A percentile compares a stretch with the other conserved stretches of the same genome.
These are phyloP conservation scores for Lophotriccus pileatus DNA, from an alignment of 2,797 vertebrate species.

Conservation along the genomic window DNA sequence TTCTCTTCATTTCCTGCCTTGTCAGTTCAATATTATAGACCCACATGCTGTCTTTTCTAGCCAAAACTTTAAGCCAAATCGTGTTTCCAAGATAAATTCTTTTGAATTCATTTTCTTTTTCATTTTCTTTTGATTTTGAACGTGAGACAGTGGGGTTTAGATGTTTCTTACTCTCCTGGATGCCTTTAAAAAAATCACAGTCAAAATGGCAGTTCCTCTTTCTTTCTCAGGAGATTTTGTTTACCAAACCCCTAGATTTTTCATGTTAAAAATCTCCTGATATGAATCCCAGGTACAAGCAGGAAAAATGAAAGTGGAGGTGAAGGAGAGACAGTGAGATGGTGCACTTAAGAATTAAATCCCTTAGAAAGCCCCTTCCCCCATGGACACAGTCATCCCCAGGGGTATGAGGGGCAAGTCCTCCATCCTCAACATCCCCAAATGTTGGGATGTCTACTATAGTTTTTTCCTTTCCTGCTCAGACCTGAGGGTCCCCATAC, in stretches of 20 bases:
- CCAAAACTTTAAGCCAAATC: neutral
- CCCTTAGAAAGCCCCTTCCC: neutral
- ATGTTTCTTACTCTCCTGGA: neutral
- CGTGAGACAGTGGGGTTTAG: neutral
- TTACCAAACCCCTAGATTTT: accelerated
- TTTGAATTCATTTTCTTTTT: too few species aligned
- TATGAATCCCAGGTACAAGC: neutral
- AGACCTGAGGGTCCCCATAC: neutral
- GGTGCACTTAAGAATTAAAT: neutral
- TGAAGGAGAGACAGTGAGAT: neutral
- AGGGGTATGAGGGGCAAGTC: neutral
- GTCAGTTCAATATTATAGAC: neutral
- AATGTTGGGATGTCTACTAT: neutral
- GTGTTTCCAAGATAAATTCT: neutral
- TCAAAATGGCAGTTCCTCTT: neutral
- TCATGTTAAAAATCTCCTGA: neutral
- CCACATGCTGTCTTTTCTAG: neutral
- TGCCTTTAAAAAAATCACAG: neutral
- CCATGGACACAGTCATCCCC: neutral
- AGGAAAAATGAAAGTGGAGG: neutral
- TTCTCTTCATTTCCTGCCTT: neutral
- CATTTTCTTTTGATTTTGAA: neutral
- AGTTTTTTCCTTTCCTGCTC: neutral
- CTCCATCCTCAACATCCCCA: neutral
- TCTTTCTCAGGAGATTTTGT: neutral